Percentiles rank a stretch among this genome's conserved stretches.
Evolutionary conservation across 2,797 vertebrate genomes (phyloP).

Genomic region (Coluber constrictor): DNA sequence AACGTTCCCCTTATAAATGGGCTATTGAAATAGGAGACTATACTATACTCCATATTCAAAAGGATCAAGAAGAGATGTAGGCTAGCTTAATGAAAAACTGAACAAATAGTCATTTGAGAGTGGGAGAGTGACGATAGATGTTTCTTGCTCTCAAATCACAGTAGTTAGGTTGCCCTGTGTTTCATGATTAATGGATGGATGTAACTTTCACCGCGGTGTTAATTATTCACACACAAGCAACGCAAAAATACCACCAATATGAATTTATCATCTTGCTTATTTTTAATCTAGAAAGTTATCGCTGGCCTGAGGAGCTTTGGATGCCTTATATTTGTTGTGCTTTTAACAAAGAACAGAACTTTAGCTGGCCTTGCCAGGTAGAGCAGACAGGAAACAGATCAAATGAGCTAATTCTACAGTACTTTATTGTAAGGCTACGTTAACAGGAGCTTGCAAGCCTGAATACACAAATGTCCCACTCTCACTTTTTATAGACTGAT

Average conservation of each 20-base stretch:
- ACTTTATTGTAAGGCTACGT: neutral
- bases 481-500: neutral
- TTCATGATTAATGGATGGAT: conserved; percentile 10
- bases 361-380: neutral
- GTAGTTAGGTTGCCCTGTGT: neutral
- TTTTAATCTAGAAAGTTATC: neutral
- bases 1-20: neutral
- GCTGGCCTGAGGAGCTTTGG: conserved; percentile 18
- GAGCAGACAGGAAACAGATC: neutral
- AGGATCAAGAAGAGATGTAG: neutral
- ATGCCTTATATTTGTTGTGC: neutral
- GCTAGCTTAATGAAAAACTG: neutral
- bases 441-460: neutral
- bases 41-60: neutral
- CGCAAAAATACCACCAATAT: conserved; percentile 9
- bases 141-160: neutral
- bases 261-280: neutral
- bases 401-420: neutral
- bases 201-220: neutral
- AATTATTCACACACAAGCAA: neutral
- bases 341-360: neutral
- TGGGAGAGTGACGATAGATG: neutral
- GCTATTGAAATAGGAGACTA: neutral
- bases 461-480: neutral
- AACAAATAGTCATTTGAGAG: neutral